These are phyloP conservation scores for Halichoerus grypus DNA, from an alignment of 2,113 vertebrate genomes.

Conservation along the genomic window DNA sequence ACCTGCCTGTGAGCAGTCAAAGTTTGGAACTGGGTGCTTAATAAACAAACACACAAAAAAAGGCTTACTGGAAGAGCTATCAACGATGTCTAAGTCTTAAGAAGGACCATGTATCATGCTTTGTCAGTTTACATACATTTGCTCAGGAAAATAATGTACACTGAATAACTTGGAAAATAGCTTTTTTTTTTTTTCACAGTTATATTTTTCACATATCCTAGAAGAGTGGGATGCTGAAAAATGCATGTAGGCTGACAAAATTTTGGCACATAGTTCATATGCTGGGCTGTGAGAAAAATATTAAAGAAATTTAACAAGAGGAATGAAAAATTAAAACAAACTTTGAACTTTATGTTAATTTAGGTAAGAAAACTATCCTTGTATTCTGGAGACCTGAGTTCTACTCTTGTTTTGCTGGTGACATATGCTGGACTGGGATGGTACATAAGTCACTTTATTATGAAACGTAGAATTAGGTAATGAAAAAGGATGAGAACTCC, in stretches of 20 bases:
- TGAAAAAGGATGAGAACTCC: constrained; percentile 7
- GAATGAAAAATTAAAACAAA: constrained; percentile 59
- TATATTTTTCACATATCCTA: constrained; percentile 51
- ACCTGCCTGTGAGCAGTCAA: background rate
- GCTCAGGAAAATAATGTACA: constrained; percentile 19
- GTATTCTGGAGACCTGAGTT: background rate
- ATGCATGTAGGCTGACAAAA: constrained; percentile 68
- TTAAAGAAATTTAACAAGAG: constrained; percentile 33
- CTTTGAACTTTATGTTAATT: constrained; percentile 19
- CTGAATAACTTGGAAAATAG: background rate
- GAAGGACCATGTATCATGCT: background rate
- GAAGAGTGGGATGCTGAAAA: constrained; percentile 68
- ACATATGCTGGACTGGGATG: background rate
- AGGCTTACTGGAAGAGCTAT: constrained; percentile 9
- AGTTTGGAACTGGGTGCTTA: background rate
- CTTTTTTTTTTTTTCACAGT: background rate
- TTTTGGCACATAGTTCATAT: constrained; percentile 52
- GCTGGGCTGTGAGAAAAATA: constrained; percentile 1
- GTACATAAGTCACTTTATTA: background rate
- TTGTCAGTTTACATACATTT: background rate
- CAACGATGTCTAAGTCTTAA: background rate
- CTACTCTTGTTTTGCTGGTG: background rate
- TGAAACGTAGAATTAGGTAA: constrained; percentile 13
- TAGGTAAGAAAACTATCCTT: constrained; percentile 30
- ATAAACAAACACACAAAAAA: background rate